phyloP scores from a whole-genome alignment of 2,797 vertebrate genomes.

The Halcyon smyrnensis region DNA sequence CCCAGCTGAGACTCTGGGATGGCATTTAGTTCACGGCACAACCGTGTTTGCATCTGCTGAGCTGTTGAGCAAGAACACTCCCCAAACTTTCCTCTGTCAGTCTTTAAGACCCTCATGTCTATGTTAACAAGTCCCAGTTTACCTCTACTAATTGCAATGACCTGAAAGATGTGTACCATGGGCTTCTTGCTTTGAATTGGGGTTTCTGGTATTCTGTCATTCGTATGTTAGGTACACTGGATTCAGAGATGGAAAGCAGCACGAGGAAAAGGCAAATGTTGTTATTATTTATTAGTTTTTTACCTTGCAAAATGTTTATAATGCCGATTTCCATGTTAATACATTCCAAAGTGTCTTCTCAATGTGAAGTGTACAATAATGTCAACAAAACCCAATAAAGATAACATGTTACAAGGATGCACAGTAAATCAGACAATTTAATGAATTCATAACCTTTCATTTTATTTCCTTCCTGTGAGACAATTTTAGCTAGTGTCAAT shows the following conservation, averaged over 20 bases:
- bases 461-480: constrained; percentile 78
- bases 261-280: background rate
- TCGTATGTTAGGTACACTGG: background rate
- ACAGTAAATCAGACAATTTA: constrained; percentile 74
- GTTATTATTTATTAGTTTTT: background rate
- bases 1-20: accelerated
- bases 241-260: background rate
- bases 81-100: background rate
- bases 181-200: background rate
- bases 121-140: accelerated
- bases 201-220: background rate
- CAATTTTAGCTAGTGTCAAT: constrained; percentile 76
- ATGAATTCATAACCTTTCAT: constrained; percentile 78
- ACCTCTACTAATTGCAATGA: background rate
- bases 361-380: background rate
- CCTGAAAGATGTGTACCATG: background rate
- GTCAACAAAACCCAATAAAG: constrained; percentile 51
- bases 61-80: background rate
- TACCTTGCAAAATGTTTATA: background rate
- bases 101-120: background rate
- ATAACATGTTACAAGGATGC: constrained; percentile 60
- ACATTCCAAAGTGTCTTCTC: background rate
- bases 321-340: background rate
- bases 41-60: background rate
- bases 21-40: background rate